These are phyloP conservation scores for Drosophila kepulauana DNA, from an alignment of 1,140 invertebrate species.

Conservation along the genomic window DNA sequence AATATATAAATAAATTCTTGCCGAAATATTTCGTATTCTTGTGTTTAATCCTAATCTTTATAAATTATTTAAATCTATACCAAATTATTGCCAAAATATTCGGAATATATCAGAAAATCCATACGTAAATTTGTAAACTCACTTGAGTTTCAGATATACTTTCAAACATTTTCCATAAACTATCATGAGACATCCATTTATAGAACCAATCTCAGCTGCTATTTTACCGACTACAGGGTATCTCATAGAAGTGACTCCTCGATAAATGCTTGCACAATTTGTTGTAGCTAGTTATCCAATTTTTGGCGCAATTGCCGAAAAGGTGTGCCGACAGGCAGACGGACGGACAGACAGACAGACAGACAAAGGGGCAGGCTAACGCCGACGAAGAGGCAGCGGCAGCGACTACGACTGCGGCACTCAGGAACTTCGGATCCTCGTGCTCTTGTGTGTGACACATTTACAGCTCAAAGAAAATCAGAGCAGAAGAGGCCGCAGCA, in stretches of 20 bases:
- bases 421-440: constrained; percentile 13
- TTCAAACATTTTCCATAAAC: too few species aligned
- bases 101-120: too few species aligned
- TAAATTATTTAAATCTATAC: too few species aligned
- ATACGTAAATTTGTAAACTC: too few species aligned
- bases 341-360: not conserved
- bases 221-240: not conserved
- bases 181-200: too few species aligned
- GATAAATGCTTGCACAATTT: constrained; percentile 9
- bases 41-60: too few species aligned
- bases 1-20: too few species aligned
- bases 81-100: too few species aligned
- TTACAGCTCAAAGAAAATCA: constrained; percentile 55
- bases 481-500: constrained; percentile 28
- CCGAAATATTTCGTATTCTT: too few species aligned
- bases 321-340: constrained; percentile 34
- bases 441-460: constrained; percentile 64
- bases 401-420: not conserved
- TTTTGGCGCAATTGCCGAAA: constrained; percentile 50
- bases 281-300: constrained; percentile 41
- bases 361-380: not conserved
- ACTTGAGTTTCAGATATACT: too few species aligned
- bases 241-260: not conserved
- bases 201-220: not conserved
- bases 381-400: constrained; percentile 19